Base-by-base conservation (phyloP, 2,888 invertebrate genomes). In the Nymphalis polychloros region DNA sequence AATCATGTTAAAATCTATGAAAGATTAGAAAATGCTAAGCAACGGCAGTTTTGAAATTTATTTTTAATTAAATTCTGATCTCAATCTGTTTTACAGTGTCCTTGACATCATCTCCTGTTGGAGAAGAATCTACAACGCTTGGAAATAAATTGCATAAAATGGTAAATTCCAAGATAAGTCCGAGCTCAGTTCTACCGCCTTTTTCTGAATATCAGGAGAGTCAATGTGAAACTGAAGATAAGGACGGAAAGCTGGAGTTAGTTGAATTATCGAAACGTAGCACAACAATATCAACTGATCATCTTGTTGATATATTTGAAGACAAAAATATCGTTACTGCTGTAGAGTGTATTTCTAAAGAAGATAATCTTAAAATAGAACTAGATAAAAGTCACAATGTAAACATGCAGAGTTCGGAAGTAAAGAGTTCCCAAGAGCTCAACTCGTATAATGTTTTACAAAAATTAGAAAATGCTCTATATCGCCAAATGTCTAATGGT, bases 121-220 rank as follows among this genome's bases (percentile, higher is more conserved):
- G 72, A 17, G 83, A 84, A 68, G 84, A 83, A 72, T 82, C 85
- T 17, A 75, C 78, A 20, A 74, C 77, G 64, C 74, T 86, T 47
- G 87, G 86, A 57, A 83, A 75, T 67, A 82, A 81, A 64, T 75
- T 87, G 52, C 87, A 87, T 70, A 73, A 70, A 59, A 84, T 88
- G 67, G 81, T 88, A 23, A 78, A 81, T 72, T 76, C 76, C 31
- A 82, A 87, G 72, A 72, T 84, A 47, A 79, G 73, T 57, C 68
- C 72, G 27, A 73, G 70, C 41, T 69, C 78, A 47, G 67, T 62
- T 19, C 75, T 84, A 31, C 74, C 75, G 31, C 73, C 79, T 48
- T 76, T 82, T n/a, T 57, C 78, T 46, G 84, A 84, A 76, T 72
- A 74, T 63, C 75, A 74, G 1, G 83, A 85, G 74, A 75, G 70